Base-by-base conservation (phyloP, 2,888 invertebrate genomes). In the Eupithecia subumbrata region DNA sequence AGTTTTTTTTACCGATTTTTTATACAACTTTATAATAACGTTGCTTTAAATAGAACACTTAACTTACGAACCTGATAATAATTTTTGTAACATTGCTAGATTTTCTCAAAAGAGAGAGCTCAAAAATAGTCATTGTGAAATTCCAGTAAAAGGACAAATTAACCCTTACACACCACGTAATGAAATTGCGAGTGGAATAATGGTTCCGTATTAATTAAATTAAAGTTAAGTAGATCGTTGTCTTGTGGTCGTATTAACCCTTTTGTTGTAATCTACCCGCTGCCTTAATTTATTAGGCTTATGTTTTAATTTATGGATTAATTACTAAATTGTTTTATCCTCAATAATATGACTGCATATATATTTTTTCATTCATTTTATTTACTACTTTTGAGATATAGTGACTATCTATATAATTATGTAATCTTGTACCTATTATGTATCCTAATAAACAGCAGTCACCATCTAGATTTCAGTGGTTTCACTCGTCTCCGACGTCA, bases 221-320 rank as follows among this genome's bases (percentile, higher is more conserved):
- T 87, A 84, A 88, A 88, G 82, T 87, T 82, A 81, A 86, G 87
- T 87, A 84, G 88, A 87, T 85, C 79, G 84, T 85, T 89, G 87
- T 89, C 86, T 88, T 78, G 82, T 78, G 80, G 84, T 83, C 85
- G 84, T 73, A 86, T 87, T 87, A 92, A 91, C 91, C 92, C 92
- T 91, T 85, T 85, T 79, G 80, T 86, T 83, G 84, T 88, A 87
- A 75, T 77, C 77, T 84, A 82, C 80, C 84, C 88, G 88, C 89
- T 88, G 86, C 82, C 82, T 78, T 86, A 83, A 89, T 87, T 84
- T 87, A 88, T 87, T 80, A 77, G 81, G 80, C 79, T 83, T 80
- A 82, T 78, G 75, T 75, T 73, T 56, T 43, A 67, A 72, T 75
- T 74, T 34, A 71, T 73, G 63, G 66, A 48, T 67, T 34, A 77